A percentile compares a stretch with the other conserved stretches of the same genome.
Evolutionary conservation across 2,113 vertebrate species (phyloP).

Genomic region (Ptilonorhynchus violaceus): DNA sequence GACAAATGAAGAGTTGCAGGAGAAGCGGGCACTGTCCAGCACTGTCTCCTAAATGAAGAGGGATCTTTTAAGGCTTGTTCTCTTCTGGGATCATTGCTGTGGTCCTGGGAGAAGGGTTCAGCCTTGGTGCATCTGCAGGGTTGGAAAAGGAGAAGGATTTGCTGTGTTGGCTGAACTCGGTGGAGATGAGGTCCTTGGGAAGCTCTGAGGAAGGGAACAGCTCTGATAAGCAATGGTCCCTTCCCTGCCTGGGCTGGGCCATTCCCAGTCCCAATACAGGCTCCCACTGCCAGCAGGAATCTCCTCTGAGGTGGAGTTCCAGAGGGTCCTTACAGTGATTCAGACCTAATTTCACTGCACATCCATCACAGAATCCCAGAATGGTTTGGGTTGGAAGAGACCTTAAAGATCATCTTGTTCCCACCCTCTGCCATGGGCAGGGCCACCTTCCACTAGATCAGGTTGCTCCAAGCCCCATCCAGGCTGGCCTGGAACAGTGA

Average conservation of each 20-base stretch:
- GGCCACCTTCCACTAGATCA: neutral
- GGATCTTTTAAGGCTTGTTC: neutral
- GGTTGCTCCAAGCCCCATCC: neutral
- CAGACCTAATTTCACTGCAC: neutral
- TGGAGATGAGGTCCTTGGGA: neutral
- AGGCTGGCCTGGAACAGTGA: neutral
- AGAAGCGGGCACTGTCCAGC: neutral
- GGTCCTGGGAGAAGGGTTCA: neutral
- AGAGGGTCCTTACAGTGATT: neutral
- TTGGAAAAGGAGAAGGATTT: neutral
- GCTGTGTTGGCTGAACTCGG: rapidly evolving
- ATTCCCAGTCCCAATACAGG: rapidly evolving
- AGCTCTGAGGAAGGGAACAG: neutral
- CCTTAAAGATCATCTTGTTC: neutral
- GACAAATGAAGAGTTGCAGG: slow-evolving; percentile 59
- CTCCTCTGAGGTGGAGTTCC: neutral
- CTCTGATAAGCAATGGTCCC: neutral
- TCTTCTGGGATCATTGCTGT: neutral
- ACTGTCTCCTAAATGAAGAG: neutral
- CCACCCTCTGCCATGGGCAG: neutral
- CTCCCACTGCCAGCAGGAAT: neutral
- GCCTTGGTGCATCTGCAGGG: neutral
- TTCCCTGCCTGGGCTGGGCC: neutral
- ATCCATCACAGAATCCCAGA: neutral
- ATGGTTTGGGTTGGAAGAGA: neutral